Evolutionary conservation across 2,797 vertebrate species (phyloP), one percentile per base, ranked within the genome.

Genomic region (Etheostoma nigrum): DNA sequence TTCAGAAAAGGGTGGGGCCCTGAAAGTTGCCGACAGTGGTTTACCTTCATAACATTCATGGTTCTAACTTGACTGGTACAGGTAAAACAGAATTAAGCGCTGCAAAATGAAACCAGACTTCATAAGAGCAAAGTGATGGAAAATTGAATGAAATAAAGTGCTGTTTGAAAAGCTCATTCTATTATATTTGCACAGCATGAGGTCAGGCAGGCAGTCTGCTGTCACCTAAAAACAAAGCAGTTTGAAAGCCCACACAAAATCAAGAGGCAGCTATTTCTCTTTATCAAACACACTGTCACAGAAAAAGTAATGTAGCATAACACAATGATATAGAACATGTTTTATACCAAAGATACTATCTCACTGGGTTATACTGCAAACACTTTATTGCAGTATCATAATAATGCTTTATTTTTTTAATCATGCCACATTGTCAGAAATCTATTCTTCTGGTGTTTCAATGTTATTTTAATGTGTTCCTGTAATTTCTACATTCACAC

Each of bases 161-260:
- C 64, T 79, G 73, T 54, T 80, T 68, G 58, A 81, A 89, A 77
- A 81, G 66, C 74, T 83, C 55, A 52, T 67, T 80, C 27, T 53
- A 86, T 85, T 86, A 70, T 77, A 83, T 86, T 82, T 82, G 76
- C 79, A 70, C 87, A 84, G 84, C 74, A 21, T 78, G 84, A 86
- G 72, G 87, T 60, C 47, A 87, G 80, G 76, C 76, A 57, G 81
- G 59, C 76, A 23, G 78, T 69, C 79, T 81, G 79, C 78, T 52
- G 57, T 66, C 82, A 76, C 70, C 65, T 57, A 63, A 66, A 63
- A 83, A 87, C 84, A 68, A 67, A 79, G 51, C 51, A 5, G 64
- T 79, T 72, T 62, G 45, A 83, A 82, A 87, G 33, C 87, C 83
- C 81, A 86, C 86, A 81, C 82, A 78, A 67, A 79, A 84, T 59